Percentiles rank a stretch among this genome's conserved stretches.
Evolutionary conservation across 1,140 invertebrate genomes (phyloP).

Genomic region (Vanessa atalanta): DNA sequence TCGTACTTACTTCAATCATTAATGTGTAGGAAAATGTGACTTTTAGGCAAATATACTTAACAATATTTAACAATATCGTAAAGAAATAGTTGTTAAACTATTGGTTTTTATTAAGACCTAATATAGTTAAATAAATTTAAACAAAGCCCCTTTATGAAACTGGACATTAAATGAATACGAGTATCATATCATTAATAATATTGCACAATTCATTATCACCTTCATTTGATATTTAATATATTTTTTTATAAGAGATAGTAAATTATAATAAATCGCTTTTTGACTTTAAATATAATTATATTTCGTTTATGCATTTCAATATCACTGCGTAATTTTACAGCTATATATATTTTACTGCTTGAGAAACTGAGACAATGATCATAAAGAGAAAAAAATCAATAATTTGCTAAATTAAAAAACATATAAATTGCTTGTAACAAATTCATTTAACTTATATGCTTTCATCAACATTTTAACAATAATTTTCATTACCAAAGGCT

Average conservation of each 20-base stretch:
- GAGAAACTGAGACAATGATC: too few species aligned
- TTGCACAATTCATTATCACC: neutral
- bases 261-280: too few species aligned
- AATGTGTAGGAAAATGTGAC: neutral
- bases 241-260: too few species aligned
- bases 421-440: neutral
- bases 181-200: neutral
- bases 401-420: too few species aligned
- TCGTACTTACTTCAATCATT: neutral
- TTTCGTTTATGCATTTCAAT: too few species aligned
- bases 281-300: too few species aligned
- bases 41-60: neutral
- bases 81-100: too few species aligned
- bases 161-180: conserved; percentile 44
- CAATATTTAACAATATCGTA: neutral
- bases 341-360: too few species aligned
- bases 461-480: conserved; percentile 43
- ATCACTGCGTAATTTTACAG: too few species aligned
- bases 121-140: neutral
- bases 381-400: too few species aligned
- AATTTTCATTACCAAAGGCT: conserved; percentile 77
- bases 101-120: neutral
- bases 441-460: conserved; percentile 19
- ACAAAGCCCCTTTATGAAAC: conserved; percentile 79
- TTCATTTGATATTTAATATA: neutral